A percentile compares a stretch with the other conserved stretches of the same genome.
Conservation (phyloP, 2,888 invertebrate genomes). For the Elegia similella region DNA sequence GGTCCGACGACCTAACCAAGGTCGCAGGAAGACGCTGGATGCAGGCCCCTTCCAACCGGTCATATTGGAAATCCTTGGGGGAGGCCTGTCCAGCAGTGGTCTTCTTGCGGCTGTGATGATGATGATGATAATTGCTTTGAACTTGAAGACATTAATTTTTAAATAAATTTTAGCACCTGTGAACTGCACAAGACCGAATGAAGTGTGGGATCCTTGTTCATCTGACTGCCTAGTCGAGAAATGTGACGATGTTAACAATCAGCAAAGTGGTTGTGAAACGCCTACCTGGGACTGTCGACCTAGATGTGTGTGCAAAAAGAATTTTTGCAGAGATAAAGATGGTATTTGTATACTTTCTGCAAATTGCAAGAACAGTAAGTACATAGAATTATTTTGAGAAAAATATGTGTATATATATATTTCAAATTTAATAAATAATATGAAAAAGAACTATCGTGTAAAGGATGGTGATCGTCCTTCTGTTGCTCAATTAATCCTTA, state of each 20-base stretch:
- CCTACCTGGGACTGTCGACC: slow-evolving; percentile 32
- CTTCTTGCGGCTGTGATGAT: too few species aligned
- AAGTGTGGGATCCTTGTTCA: slow-evolving; percentile 34
- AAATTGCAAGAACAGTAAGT: slow-evolving; percentile 32
- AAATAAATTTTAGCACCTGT: slow-evolving; percentile 27
- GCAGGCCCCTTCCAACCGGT: too few species aligned
- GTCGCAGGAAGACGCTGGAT: too few species aligned
- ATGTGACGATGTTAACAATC: slow-evolving; percentile 29
- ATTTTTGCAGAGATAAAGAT: slow-evolving; percentile 34
- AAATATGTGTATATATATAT: neutral
- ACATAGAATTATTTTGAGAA: neutral
- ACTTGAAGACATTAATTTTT: too few species aligned
- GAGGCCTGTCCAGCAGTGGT: too few species aligned
- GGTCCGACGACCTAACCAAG: too few species aligned
- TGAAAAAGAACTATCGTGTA: too few species aligned
- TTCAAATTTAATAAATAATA: too few species aligned
- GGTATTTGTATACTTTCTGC: slow-evolving; percentile 36
- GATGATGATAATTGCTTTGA: too few species aligned
- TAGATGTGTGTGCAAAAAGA: slow-evolving; percentile 38
- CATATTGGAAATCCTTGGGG: too few species aligned
- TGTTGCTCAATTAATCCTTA: too few species aligned
- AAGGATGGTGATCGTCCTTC: too few species aligned
- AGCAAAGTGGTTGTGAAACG: slow-evolving; percentile 22
- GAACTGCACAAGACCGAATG: slow-evolving; percentile 33
- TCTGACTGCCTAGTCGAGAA: slow-evolving; percentile 35